A percentile compares a stretch with the other conserved stretches of the same genome.
phyloP scores from a whole-genome alignment of 2,113 vertebrate genomes.

The Crotalus tigris region DNA sequence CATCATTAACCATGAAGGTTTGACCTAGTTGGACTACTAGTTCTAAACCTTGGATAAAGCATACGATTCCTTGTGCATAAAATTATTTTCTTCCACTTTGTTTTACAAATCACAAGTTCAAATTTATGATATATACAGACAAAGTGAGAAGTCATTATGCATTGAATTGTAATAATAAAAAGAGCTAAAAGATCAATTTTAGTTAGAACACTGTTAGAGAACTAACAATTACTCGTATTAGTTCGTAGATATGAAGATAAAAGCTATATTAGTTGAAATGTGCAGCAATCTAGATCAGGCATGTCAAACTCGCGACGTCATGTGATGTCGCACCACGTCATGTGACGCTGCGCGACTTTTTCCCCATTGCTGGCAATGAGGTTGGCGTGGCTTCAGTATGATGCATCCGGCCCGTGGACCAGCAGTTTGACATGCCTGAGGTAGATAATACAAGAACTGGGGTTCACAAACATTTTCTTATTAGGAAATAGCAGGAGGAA shows the following conservation, averaged over 20 bases:
- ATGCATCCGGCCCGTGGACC: too few relatives aligned
- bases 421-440: not conserved
- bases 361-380: too few relatives aligned
- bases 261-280: slow-evolving; percentile 27
- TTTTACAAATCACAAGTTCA: not conserved
- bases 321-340: too few relatives aligned
- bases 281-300: slow-evolving; percentile 44
- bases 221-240: slow-evolving; percentile 12
- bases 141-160: not conserved
- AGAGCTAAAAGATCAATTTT: not conserved
- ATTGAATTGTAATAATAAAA: not conserved
- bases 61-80: not conserved
- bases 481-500: not conserved
- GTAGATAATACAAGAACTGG: slow-evolving; percentile 59
- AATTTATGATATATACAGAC: not conserved
- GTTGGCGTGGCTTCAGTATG: too few relatives aligned
- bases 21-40: not conserved
- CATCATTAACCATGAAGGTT: not conserved
- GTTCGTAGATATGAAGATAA: not conserved
- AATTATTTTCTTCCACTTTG: not conserved
- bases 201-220: not conserved
- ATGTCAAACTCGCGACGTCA: too few relatives aligned
- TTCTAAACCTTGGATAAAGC: not conserved
- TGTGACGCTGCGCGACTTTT: too few relatives aligned
- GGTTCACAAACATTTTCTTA: slow-evolving; percentile 53